Evolutionary conservation across 2,888 invertebrate species (phyloP), one percentile per base, ranked within the genome.

Genomic region (Gerris lacustris): DNA sequence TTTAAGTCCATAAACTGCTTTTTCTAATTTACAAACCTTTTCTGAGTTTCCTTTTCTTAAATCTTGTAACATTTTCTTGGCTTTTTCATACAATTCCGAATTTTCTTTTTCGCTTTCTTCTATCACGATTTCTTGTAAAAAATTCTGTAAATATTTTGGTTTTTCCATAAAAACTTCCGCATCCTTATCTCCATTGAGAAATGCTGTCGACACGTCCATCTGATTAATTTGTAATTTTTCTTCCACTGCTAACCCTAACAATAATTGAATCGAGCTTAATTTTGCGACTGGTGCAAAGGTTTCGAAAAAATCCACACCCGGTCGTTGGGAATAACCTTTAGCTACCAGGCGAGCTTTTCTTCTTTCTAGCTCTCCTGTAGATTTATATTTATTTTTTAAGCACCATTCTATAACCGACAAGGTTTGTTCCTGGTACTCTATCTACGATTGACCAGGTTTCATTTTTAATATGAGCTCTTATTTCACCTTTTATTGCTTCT

Each of bases 91-190:
- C 17, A 63, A 11, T 11, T 44, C 63, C 43, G 69, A 44, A 9
- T 69, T 55, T 55, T 55, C 55, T 55, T 55, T 69, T 62, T 62
- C 69, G 7, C 63, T 63, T 44, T 69, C 69, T 6, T 69, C 69
- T n/a, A 68, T 17, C n/a, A 67, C 45, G 63, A 62, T 62, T 15
- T 62, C 63, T n/a, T 17, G n/a, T 17, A 62, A 17, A 15, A 62
- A n/a, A 4, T 5, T 62, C 5, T 62, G 15, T 17, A 62, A 17
- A 17, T 62, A n/a, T n/a, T n/a, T 17, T 62, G 5, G 63, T 45
- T 44, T 44, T 17, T 62, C 9, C 66, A 66, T 66, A 5, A 15
- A 17, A 15, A 43, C 17, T 9, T 17, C 43, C 4, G 9, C 66
- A 15, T 66, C 5, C 1, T 4, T 15, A 43, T 44, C 67, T 43